Evolutionary conservation across 2,797 vertebrate genomes (phyloP), one percentile per base, ranked within the genome.

Genomic region (Hippoglossus hippoglossus): DNA sequence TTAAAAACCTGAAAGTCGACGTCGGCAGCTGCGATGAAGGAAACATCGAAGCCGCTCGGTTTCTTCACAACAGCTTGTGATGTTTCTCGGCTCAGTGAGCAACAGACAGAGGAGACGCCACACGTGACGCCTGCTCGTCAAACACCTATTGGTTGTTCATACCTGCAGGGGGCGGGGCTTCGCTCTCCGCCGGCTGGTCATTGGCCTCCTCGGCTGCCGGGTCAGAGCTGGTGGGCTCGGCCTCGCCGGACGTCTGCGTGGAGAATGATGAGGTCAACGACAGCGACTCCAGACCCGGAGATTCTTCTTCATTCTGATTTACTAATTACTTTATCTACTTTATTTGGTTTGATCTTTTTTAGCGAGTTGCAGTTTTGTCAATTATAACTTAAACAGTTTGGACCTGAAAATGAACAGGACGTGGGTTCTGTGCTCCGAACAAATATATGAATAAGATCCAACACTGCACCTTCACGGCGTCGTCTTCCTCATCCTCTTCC

Each of bases 121-220:
- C 2, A 15, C 63, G 61, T 72, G 67, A 74, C 59, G 36, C 36
- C 34, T 2, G 21, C 1, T 24, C 1, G 12, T 19, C 44, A 4
- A 13, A 5, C n/a, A 0, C 1, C 65, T 8, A 80, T 70, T 80
- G 81, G 88, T 16, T 2, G 6, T 4, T 41, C 54, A 0, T 88
- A 92, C 90, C 87, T 77, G 77, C 59, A 19, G 76, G 68, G 58
- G 86, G 80, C 52, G 77, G 82, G 77, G 61, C 83, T 61, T 88
- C 74, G 0, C 6, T 18, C 13, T 81, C 78, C 6, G 51, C 62
- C 2, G 22, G 57, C 66, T 73, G 46, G 0, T 81, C 70, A 34
- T 67, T 76, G 80, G 85, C 56, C 70, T 59, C 68, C 72, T 64
- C 47, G 12, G 57, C 61, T 2, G 70, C 71, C 67, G 2, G 63